Base-by-base conservation (phyloP, 2,113 vertebrate species). In the Noctilio leporinus region DNA sequence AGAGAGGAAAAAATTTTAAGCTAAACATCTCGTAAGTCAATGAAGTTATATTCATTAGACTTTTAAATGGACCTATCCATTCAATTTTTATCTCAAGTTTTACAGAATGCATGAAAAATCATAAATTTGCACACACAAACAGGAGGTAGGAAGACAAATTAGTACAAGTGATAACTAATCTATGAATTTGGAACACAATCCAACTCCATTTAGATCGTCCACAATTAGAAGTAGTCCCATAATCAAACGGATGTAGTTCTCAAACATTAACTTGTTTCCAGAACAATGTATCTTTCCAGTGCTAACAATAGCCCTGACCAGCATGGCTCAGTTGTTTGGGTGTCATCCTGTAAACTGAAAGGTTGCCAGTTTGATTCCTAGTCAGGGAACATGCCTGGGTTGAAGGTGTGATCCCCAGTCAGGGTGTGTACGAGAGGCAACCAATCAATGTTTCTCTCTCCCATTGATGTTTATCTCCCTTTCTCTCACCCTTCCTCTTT, bases 31-130 rank as follows among this genome's bases (percentile, higher is more conserved):
- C 96, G 10, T 49, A 91, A 94, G 35, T 85, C 19, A 80, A 43
- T 93, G 33, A 96, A 91, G n/a, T 95, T 78, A 83, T 67, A 89
- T 55, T 96, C 57, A 65, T 53, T 86, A 75, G 30, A 83, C 14
- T 26, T 90, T 94, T 93, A 51, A 90, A 89, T 35, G 17, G 4
- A 72, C 11, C 55, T 72, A 77, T 17, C 24, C 35, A 87, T 55
- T 89, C 93, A 55, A 90, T 85, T 82, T 24, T 81, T 40, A 92
- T 76, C 43, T 80, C 49, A 89, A 62, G 8, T 80, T 96, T 93
- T 76, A 95, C 0, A 53, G 65, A 86, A 62, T 69, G 5, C 30
- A 59, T 40, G 0, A 96, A 85, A 92, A 14, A 81, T 69, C 53
- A 94, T 88, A 28, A 73, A 92, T 11, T 77, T 43, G 30, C 55